A percentile compares a stretch with the other conserved stretches of the same genome.
These are phyloP conservation scores for Perca flavescens DNA, from an alignment of 2,113 vertebrate species.

Conservation along the genomic window DNA sequence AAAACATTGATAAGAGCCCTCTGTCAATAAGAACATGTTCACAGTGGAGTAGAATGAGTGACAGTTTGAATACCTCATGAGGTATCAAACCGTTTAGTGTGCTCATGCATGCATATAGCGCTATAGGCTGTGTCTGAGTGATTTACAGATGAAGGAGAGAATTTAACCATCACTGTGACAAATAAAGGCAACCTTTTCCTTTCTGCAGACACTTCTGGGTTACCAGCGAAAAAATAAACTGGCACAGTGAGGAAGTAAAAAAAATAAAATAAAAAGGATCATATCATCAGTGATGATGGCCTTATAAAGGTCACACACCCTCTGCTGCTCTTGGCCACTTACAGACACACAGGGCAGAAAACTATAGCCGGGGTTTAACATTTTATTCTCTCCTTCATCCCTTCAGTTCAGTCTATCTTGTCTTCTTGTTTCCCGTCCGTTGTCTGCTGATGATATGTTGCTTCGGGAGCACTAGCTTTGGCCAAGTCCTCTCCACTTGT, in stretches of 20 bases:
- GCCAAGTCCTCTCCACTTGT: neutral
- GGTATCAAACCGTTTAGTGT: constrained; percentile 59
- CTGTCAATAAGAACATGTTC: constrained; percentile 52
- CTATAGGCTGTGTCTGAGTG: constrained; percentile 39
- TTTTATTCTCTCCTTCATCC: constrained; percentile 29
- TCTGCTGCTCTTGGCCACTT: constrained; percentile 10
- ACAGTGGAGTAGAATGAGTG: constrained; percentile 71
- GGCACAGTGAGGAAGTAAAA: constrained; percentile 72
- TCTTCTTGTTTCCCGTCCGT: constrained; percentile 48
- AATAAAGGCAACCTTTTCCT: constrained; percentile 50
- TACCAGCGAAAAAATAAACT: constrained; percentile 58
- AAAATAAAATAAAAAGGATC: constrained; percentile 4
- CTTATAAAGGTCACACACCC: constrained; percentile 36
- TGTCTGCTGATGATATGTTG: constrained; percentile 37
- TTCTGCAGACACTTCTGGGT: constrained; percentile 33
- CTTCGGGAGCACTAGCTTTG: constrained; percentile 14
- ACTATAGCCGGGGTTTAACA: neutral
- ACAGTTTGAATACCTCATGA: constrained; percentile 51
- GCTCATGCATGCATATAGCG: constrained; percentile 65
- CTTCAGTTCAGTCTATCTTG: constrained; percentile 71
- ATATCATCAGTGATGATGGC: constrained; percentile 16
- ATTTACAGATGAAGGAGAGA: constrained; percentile 44
- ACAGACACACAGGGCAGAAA: neutral
- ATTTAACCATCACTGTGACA: neutral
- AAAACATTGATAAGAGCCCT: constrained; percentile 46